Conservation (phyloP, 2,888 invertebrate species). For the Hydriomena furcata region DNA sequence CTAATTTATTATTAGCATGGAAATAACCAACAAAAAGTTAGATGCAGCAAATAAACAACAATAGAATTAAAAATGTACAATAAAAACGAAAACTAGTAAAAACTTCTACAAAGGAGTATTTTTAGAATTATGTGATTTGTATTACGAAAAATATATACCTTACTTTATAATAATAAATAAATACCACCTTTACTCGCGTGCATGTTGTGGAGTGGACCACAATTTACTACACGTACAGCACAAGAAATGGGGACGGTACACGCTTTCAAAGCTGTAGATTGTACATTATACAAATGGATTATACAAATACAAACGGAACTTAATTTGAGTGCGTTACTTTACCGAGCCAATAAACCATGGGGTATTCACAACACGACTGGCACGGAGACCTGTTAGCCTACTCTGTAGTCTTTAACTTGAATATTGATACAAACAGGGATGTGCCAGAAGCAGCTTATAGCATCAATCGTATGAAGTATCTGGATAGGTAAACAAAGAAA, state of each 20-base stretch:
- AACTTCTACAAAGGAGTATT: no score
- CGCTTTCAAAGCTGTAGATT: constrained; percentile 19
- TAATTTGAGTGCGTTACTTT: constrained; percentile 25
- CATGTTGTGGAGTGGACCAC: neutral
- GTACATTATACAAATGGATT: constrained; percentile 22
- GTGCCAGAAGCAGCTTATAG: neutral
- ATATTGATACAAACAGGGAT: constrained; percentile 55
- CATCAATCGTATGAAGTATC: neutral
- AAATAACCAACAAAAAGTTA: no score
- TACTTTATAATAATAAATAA: constrained; percentile 6
- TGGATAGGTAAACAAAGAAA: no score
- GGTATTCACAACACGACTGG: constrained; percentile 57
- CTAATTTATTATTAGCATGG: no score
- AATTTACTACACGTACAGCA: neutral
- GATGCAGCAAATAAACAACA: no score
- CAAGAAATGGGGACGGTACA: constrained; percentile 2
- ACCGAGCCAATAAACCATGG: constrained; percentile 43
- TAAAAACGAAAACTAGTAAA: no score
- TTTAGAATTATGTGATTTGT: neutral
- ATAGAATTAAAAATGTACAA: no score
- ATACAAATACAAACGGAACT: constrained; percentile 35
- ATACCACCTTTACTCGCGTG: no score
- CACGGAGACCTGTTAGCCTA: constrained; percentile 62
- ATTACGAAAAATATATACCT: neutral
- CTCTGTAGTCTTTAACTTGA: constrained; percentile 51